Base-by-base conservation (phyloP, 2,888 invertebrate genomes). In the Oithona nana region DNA sequence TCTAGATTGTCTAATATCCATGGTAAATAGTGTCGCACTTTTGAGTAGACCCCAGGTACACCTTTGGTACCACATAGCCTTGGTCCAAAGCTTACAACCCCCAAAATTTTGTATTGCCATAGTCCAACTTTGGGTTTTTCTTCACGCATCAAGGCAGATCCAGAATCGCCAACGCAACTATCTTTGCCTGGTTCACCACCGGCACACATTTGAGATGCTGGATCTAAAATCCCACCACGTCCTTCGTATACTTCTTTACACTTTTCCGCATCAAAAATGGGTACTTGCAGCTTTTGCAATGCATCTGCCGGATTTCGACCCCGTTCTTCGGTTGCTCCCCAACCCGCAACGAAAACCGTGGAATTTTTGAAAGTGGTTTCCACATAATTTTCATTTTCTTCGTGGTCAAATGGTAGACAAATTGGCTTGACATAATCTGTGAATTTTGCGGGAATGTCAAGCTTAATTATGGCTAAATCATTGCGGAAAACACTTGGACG, bases 351-450 rank as follows among this genome's bases (percentile, higher is more conserved):
- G 13, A 28, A 20, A 16, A 22, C 26, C 6, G 28, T 8, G 20
- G 55, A 24, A 24, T 26, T 11, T 54, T 54, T 26, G 3, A 28
- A 6, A 3, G 24, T 39, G 3, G 54, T 13, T 13, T 49, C 51
- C 3, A 22, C 49, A 50, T 59, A 59, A 24, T 22, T 28, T n/a
- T 59, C 59, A 1, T 55, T 39, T 22, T 24, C 31, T 20, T 55
- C 55, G 29, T 61, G 30, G 24, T 54, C 30, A 31, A 16, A 61
- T 16, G 61, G 61, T 39, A 63, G 6, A 69, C 59, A 59, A 49
- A 59, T 59, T 77, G 83, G 87, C 69, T 85, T 88, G 67, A 86
- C 88, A 74, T 88, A 87, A 74, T 88, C 88, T 73, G 24, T 59
- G n/a, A 48, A 22, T 16, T 48, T 20, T 2, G 49, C 59, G 4